Percentiles rank a stretch among this genome's conserved stretches.
Evolutionary conservation across 2,113 vertebrate species (phyloP).

Genomic region (Prietella phreatophila): DNA sequence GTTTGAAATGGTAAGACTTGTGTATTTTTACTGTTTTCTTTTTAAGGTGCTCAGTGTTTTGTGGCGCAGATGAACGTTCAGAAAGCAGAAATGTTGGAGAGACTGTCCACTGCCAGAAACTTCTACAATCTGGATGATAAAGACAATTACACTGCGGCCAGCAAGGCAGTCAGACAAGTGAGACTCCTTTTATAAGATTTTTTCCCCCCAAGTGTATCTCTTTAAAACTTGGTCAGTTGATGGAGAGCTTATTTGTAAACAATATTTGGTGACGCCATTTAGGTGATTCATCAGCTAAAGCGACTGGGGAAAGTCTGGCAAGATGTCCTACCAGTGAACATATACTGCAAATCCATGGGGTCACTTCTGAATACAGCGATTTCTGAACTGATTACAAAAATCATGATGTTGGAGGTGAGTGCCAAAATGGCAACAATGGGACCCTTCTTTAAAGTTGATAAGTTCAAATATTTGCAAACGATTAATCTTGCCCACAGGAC

Average conservation of each 20-base stretch:
- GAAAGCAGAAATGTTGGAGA: constrained; percentile 88
- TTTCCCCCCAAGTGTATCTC: background rate
- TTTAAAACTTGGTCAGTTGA: background rate
- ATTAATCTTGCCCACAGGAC: constrained; percentile 26
- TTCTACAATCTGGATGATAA: constrained; percentile 91
- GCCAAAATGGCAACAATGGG: background rate
- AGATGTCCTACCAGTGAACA: constrained; percentile 86
- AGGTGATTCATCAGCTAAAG: constrained; percentile 93
- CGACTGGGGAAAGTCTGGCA: constrained; percentile 92
- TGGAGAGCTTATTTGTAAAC: background rate
- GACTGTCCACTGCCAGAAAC: constrained; percentile 88
- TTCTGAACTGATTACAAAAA: constrained; percentile 80
- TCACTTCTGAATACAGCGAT: constrained; percentile 86
- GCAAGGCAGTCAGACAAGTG: constrained; percentile 85
- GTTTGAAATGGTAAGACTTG: background rate
- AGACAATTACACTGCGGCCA: constrained; percentile 85
- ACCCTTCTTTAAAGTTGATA: background rate
- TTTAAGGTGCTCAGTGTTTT: constrained; percentile 85
- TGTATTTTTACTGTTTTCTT: constrained; percentile 21
- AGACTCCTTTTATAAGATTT: constrained; percentile 26
- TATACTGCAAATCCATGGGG: constrained; percentile 96
- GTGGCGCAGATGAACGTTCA: constrained; percentile 88
- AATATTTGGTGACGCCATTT: constrained; percentile 22
- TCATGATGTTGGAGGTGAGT: constrained; percentile 87
- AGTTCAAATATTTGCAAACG: background rate